Conservation (phyloP, 2,797 vertebrate genomes). For the Natrix natrix region DNA sequence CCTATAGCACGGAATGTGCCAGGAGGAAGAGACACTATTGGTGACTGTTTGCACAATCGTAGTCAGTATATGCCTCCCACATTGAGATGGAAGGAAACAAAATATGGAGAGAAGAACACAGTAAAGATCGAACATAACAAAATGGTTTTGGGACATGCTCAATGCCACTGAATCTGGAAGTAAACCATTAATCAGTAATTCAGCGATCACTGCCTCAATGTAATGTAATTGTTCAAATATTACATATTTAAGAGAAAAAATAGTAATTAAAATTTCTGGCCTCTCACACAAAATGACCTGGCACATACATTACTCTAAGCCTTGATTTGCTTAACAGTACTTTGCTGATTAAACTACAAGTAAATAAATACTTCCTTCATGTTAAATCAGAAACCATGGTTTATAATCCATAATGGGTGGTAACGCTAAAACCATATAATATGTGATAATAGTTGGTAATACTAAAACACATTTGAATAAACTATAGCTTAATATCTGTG, state of each 20-base stretch:
- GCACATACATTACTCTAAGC: not conserved
- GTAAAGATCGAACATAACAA: not conserved
- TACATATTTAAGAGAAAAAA: not conserved
- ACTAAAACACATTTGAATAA: not conserved
- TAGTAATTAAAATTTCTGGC: not conserved
- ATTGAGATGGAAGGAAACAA: not conserved
- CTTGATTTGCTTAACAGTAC: not conserved
- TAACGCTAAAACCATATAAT: not conserved
- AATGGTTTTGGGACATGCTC: not conserved
- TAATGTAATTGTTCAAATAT: not conserved
- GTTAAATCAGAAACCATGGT: not conserved
- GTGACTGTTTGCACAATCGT: not conserved
- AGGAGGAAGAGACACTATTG: not conserved
- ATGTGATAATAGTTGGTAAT: not conserved
- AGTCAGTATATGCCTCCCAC: not conserved
- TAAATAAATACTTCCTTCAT: not conserved
- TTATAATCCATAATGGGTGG: not conserved
- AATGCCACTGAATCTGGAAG: not conserved
- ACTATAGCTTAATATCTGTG: not conserved
- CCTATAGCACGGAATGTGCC: not conserved
- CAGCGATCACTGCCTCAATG: not conserved
- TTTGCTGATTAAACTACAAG: not conserved
- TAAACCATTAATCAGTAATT: not conserved
- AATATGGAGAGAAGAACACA: not conserved
- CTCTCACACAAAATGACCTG: not conserved